Evolutionary conservation across 2,113 vertebrate species (phyloP), one percentile per base, ranked within the genome.

Genomic region (Macquaria australasica): DNA sequence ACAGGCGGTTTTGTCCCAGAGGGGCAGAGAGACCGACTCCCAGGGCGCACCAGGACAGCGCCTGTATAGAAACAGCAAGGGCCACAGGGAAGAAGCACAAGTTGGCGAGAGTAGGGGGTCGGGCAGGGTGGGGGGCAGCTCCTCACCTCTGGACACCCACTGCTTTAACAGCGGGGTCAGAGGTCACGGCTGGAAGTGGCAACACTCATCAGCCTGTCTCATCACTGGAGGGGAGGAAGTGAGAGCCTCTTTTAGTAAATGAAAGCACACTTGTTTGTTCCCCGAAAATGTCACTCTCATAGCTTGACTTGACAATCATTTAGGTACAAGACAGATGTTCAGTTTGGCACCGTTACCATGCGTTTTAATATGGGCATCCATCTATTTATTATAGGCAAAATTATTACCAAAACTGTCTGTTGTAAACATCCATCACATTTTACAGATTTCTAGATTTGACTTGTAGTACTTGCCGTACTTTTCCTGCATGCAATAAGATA

Each of bases 1-100:
- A 95, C 94, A 93, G 93, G 39, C 6, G 5, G 83, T 87, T 92
- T 94, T 94, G 94, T 93, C 53, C 50, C 55, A 11, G 74, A 43
- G 78, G 8, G 85, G 67, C 85, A 50, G 77, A 51, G 83, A 83
- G 87, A 34, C 50, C 8, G 83, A 91, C 91, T 89, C 90, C 92
- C 87, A 87, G 80, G 79, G 88, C 62, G 87, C 91, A 86, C 81
- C 73, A 48, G 83, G 89, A 90, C 88, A 90, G 85, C 39, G 83
- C 79, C 87, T 92, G 82, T 88, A 75, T 77, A 80, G 74, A 25
- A 74, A 68, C 81, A 79, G 90, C 91, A 83, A 91, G 92, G 82
- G 64, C 88, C 82, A 83, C 88, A 85, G 89, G 77, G 77, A 86
- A 84, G 92, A 91, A 72, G 71, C 89, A 83, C 72, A 18, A 66